A percentile compares a stretch with the other conserved stretches of the same genome.
Evolutionary conservation across 2,797 vertebrate species (phyloP).

Genomic region (Rhabdomys pumilio): DNA sequence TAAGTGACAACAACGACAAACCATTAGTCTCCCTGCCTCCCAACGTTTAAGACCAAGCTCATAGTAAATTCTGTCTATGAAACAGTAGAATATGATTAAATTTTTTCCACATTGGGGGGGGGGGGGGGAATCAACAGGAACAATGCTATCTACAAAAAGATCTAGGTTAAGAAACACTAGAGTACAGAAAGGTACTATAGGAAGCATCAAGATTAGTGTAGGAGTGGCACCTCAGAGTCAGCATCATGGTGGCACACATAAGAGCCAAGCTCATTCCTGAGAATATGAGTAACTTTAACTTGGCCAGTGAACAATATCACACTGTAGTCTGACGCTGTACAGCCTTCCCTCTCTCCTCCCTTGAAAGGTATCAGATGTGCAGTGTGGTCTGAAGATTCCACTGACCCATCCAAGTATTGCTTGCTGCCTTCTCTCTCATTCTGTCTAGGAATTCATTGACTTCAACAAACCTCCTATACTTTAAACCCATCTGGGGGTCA

Average conservation of each 20-base stretch:
- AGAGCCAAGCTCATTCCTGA: neutral
- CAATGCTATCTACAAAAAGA: neutral
- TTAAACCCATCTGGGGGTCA: neutral
- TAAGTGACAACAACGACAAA: neutral
- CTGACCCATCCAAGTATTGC: neutral
- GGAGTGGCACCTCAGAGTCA: neutral
- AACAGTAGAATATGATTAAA: slow-evolving; percentile 55
- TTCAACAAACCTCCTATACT: slow-evolving; percentile 39
- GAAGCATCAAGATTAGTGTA: neutral
- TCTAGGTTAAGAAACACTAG: neutral
- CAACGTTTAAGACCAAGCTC: slow-evolving; percentile 18
- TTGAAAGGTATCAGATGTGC: neutral
- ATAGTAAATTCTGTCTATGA: neutral
- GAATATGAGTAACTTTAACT: neutral
- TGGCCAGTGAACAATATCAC: neutral
- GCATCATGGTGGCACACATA: neutral
- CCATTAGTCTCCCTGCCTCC: neutral
- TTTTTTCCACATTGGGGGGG: neutral
- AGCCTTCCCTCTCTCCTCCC: slow-evolving; percentile 30
- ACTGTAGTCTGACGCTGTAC: neutral
- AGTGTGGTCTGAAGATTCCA: neutral
- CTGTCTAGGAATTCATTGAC: slow-evolving; percentile 30
- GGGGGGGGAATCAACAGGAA: slow-evolving; percentile 43
- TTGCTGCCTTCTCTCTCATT: neutral
- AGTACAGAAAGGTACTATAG: neutral